A percentile compares a stretch with the other conserved stretches of the same genome.
Conservation (phyloP, 2,113 vertebrate species). For the Canis aureus region DNA sequence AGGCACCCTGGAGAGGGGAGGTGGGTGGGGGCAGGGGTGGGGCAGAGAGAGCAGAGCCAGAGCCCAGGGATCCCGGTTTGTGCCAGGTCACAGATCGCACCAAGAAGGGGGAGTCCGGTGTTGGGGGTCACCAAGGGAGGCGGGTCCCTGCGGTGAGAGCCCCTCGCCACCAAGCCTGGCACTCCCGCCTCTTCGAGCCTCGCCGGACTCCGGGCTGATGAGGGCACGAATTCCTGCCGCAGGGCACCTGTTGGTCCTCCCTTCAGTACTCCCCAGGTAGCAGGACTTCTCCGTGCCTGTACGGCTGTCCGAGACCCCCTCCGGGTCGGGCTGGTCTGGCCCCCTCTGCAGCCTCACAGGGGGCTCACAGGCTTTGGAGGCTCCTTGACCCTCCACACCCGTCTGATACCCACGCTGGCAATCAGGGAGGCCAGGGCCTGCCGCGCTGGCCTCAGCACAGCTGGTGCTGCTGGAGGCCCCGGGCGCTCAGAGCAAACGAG, state of each 20-base stretch:
- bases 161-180: constrained; percentile 77
- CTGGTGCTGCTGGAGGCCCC: fast-evolving
- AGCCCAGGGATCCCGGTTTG: neutral
- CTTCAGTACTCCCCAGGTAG: neutral
- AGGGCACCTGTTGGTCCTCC: neutral
- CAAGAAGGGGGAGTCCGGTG: neutral
- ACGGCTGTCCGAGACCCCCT: fast-evolving
- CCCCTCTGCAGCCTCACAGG: neutral
- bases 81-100: neutral
- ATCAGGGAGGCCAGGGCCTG: neutral
- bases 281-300: neutral
- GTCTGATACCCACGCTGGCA: fast-evolving
- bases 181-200: neutral
- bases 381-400: neutral
- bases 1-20: neutral
- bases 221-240: neutral
- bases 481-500: neutral
- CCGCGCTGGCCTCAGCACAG: neutral
- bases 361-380: fast-evolving
- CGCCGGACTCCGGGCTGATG: neutral
- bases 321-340: fast-evolving
- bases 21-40: neutral
- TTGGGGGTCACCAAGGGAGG: neutral
- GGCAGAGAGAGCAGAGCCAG: neutral
- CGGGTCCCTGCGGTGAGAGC: neutral